phyloP scores from a whole-genome alignment of 2,797 vertebrate genomes.

The Lepilemur septentrionalis region DNA sequence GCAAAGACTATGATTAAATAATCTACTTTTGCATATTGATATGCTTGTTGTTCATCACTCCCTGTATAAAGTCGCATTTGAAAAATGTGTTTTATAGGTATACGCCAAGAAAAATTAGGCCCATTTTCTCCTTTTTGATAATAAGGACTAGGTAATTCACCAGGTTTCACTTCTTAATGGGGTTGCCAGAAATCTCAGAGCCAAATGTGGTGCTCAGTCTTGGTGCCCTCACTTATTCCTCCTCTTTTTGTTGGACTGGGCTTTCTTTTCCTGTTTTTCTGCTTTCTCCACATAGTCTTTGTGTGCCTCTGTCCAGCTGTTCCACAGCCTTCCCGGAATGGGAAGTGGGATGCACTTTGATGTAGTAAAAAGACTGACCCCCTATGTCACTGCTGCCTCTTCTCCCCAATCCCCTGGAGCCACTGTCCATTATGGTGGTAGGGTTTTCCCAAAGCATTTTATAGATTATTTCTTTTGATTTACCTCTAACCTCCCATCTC shows the following conservation, averaged over 20 bases:
- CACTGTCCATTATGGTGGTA: rapidly evolving
- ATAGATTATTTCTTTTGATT: background rate
- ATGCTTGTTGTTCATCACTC: background rate
- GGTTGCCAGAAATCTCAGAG: background rate
- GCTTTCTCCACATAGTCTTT: background rate
- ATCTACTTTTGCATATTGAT: background rate
- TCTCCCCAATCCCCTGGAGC: background rate
- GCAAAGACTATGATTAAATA: background rate
- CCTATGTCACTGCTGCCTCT: background rate
- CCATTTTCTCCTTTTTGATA: background rate
- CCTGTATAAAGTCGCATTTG: background rate
- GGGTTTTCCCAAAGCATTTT: background rate
- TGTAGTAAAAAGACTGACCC: background rate
- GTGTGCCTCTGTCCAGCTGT: background rate
- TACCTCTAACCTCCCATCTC: background rate
- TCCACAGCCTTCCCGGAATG: background rate
- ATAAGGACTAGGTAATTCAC: background rate
- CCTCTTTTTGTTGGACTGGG: background rate
- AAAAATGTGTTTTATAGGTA: background rate
- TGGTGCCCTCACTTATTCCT: background rate
- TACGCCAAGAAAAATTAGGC: background rate
- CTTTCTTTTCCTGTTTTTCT: background rate
- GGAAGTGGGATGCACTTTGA: background rate
- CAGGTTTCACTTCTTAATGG: background rate
- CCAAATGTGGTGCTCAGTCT: background rate